Evolutionary conservation across 1,140 invertebrate species (phyloP), one percentile per base, ranked within the genome.

Genomic region (Rhagoletis zephyria): DNA sequence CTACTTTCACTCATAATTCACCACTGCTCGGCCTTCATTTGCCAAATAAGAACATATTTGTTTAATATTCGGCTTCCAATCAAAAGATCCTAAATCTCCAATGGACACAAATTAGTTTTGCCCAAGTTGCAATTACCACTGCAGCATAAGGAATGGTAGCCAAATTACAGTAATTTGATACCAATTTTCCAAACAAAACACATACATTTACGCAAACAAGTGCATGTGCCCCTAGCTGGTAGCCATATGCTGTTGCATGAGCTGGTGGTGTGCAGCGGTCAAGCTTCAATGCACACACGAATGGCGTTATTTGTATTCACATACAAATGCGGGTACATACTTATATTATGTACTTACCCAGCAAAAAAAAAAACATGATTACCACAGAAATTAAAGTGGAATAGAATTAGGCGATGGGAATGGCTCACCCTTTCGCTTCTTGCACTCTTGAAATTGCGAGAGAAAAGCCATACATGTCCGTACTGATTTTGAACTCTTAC

Each of bases 81-180:
- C 74, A n/a, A 30, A 51, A n/a, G 9, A 51, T 81, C 45, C 40
- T 81, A 81, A 81, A 81, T 81, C 48, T 10, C 48, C 74, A 51
- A 81, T 42, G 74, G 14, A 81, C 16, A 56, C 48, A 81, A 74
- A 81, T 56, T 81, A 81, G 48, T 81, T 81, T 81, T 30, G 48
- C 6, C 45, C 45, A 81, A 59, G 19, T 81, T 56, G 6, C 16
- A 81, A 81, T 56, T 30, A 81, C 48, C 74, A 56, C 42, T 56
- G 74, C 74, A 56, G 48, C 48, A 81, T 81, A 19, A 56, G 74
- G 14, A 74, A 48, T 74, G 67, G 4, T 40, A 74, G 67, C 42
- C 67, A 74, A 81, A 81, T 81, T 81, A 56, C n/a, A 59, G 74
- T 48, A 81, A 81, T 81, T 81, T 81, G 30, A 81, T 81, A 51